Evolutionary conservation across 2,113 vertebrate species (phyloP).

Genomic region (Rhinolophus ferrumequinum): DNA sequence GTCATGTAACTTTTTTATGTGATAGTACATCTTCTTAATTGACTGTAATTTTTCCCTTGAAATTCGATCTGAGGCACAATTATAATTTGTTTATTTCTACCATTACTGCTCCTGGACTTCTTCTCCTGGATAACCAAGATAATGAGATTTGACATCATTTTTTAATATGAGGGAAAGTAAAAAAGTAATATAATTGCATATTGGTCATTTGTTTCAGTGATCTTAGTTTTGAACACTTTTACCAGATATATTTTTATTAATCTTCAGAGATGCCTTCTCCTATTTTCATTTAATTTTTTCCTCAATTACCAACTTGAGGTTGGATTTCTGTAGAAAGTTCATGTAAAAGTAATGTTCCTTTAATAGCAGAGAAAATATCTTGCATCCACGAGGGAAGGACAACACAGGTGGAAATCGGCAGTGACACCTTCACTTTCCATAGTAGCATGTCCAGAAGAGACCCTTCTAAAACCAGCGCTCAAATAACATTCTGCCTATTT

Average conservation of each 20-base stretch:
- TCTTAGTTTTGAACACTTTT: slow-evolving; percentile 32
- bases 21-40: slow-evolving; percentile 44
- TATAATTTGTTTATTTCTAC: slow-evolving; percentile 68
- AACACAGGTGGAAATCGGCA: background rate
- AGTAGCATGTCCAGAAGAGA: background rate
- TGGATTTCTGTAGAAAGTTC: slow-evolving; percentile 35
- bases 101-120: slow-evolving; percentile 64
- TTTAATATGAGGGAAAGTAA: slow-evolving; percentile 58
- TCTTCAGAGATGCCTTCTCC: background rate
- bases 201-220: slow-evolving; percentile 30
- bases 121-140: slow-evolving; percentile 60
- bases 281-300: background rate
- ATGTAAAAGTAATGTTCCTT: background rate
- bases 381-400: background rate
- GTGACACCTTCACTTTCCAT: background rate
- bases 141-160: slow-evolving; percentile 72
- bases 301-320: slow-evolving; percentile 8
- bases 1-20: background rate
- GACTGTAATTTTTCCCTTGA: slow-evolving; percentile 49
- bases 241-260: slow-evolving; percentile 20
- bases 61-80: slow-evolving; percentile 66
- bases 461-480: background rate
- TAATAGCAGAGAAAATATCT: background rate
- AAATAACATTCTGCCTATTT: background rate
- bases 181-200: slow-evolving; percentile 47